Percentiles rank a stretch among this genome's conserved stretches.
phyloP scores from a whole-genome alignment of 2,888 invertebrate genomes.

The Willowsia nigromaculata region DNA sequence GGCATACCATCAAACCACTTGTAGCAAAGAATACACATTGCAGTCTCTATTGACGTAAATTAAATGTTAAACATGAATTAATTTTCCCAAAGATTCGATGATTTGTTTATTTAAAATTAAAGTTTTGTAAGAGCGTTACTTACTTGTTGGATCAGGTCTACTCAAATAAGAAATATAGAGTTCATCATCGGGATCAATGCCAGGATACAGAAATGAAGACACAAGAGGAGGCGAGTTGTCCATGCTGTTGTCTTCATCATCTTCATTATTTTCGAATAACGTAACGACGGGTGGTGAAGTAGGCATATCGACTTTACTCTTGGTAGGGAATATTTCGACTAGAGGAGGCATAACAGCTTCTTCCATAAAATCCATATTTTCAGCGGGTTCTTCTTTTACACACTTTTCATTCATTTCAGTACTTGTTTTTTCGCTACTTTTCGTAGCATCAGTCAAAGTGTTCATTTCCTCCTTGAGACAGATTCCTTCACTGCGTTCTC shows the following conservation, averaged over 20 bases:
- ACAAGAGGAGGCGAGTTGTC: neutral
- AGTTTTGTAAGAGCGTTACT: neutral
- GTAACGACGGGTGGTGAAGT: conserved; percentile 12
- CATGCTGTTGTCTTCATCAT: neutral
- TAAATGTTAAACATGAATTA: neutral
- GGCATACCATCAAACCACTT: conserved; percentile 70
- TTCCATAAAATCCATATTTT: conserved; percentile 31
- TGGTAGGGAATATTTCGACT: conserved; percentile 26
- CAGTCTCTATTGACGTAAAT: conserved; percentile 73
- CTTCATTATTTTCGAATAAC: conserved; percentile 36
- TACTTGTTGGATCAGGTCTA: conserved; percentile 66
- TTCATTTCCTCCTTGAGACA: neutral
- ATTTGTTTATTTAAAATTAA: neutral
- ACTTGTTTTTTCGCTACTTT: neutral
- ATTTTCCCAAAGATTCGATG: neutral
- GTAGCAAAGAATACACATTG: conserved; percentile 77
- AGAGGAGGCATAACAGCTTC: conserved; percentile 48
- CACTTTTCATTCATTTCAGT: neutral
- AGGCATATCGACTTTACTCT: neutral
- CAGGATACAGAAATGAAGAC: conserved; percentile 27
- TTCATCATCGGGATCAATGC: conserved; percentile 76
- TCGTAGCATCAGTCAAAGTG: neutral
- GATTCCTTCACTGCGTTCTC: neutral
- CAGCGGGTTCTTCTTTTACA: neutral
- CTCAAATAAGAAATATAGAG: conserved; percentile 72